Percentiles rank a stretch among this genome's conserved stretches.
phyloP scores from a whole-genome alignment of 2,888 invertebrate species.

The Phaonia tiefii region DNA sequence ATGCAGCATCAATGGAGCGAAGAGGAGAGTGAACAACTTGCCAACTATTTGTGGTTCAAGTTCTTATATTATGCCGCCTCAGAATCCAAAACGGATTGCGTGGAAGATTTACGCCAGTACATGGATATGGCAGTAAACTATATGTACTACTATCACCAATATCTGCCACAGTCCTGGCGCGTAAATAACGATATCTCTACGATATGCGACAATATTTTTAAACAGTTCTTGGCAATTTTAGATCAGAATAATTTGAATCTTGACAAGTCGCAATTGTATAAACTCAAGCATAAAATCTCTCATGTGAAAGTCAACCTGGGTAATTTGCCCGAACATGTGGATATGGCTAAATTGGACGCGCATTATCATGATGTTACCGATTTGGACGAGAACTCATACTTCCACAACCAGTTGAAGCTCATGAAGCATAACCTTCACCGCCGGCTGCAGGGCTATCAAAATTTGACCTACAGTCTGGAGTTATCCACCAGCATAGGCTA shows the following conservation, averaged over 20 bases:
- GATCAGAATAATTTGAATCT: neutral
- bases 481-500: slow-evolving; percentile 56
- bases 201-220: neutral
- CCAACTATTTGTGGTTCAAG: neutral
- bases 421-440: neutral
- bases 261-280: neutral
- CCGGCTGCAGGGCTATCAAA: neutral
- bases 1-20: too few relatives aligned
- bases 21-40: neutral
- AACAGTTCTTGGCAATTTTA: neutral
- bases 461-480: neutral
- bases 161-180: neutral
- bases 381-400: neutral
- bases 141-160: neutral
- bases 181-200: neutral
- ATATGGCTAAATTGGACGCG: neutral
- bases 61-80: neutral
- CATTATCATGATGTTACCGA: neutral
- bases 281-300: slow-evolving; percentile 3
- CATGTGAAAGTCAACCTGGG: neutral
- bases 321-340: slow-evolving; percentile 2
- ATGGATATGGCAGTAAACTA: slow-evolving; percentile 21
- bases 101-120: neutral
- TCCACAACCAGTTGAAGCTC: neutral
- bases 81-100: neutral